phyloP scores from a whole-genome alignment of 2,888 invertebrate genomes.

The Coelopa pilipes region DNA sequence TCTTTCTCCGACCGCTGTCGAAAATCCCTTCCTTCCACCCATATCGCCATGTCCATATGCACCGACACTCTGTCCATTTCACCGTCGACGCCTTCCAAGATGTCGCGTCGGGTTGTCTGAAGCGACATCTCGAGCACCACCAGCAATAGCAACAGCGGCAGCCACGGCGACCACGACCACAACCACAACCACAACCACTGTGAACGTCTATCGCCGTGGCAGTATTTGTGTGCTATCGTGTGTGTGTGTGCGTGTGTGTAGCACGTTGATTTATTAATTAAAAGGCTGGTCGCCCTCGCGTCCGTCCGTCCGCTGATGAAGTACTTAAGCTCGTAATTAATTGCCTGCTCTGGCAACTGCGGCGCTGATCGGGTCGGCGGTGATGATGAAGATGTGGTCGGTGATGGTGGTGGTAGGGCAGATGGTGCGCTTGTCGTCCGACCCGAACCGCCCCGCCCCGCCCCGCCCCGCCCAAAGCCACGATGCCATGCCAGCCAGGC shows the following conservation, averaged over 20 bases:
- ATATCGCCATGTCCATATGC: background rate
- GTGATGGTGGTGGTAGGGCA: background rate
- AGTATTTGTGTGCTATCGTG: conserved; percentile 1
- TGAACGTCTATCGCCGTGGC: background rate
- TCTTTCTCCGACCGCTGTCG: too few relatives aligned
- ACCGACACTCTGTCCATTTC: background rate
- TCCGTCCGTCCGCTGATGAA: conserved; percentile 42
- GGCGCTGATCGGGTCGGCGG: background rate
- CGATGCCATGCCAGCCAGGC: background rate
- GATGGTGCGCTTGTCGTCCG: background rate
- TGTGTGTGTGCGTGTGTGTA: conserved; percentile 52
- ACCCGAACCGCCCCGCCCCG: background rate
- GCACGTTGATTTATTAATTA: conserved; percentile 65
- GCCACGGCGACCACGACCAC: background rate
- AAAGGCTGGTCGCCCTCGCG: conserved; percentile 44
- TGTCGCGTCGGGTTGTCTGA: conserved; percentile 63
- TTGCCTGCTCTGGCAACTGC: conserved; percentile 10
- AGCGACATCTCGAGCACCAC: conserved; percentile 31
- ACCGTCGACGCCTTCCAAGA: conserved; percentile 5
- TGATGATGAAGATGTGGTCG: conserved; percentile 12
- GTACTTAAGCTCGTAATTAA: conserved; percentile 44
- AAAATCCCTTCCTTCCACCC: too few relatives aligned
- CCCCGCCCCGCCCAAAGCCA: background rate
- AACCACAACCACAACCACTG: too few relatives aligned
- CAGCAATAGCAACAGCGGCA: background rate